Conservation (phyloP, 2,888 invertebrate species). For the Melinaea marsaeus region DNA sequence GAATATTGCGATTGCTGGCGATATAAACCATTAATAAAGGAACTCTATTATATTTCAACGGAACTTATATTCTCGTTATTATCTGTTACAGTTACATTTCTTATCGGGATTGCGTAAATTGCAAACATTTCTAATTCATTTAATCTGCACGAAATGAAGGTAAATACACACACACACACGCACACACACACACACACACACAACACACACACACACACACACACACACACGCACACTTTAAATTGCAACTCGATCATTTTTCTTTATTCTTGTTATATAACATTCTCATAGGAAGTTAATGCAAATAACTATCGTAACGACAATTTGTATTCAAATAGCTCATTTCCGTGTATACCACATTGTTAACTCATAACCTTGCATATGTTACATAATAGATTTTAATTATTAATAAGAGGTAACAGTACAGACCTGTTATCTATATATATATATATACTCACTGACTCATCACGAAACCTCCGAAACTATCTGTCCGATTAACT, state of each 20-base stretch:
- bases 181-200: no score
- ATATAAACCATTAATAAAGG: conserved; percentile 20
- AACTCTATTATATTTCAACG: conserved; percentile 3
- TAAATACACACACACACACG: neutral
- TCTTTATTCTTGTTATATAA: conserved; percentile 14
- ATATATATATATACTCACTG: neutral
- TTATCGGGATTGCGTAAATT: conserved; percentile 1
- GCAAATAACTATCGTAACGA: conserved; percentile 24
- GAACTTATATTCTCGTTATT: neutral
- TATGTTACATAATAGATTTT: conserved; percentile 3
- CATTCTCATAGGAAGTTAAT: conserved; percentile 27
- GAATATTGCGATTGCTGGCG: conserved; percentile 19
- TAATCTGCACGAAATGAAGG: neutral
- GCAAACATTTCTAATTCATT: neutral
- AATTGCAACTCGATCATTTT: conserved; percentile 23
- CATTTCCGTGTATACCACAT: conserved; percentile 10
- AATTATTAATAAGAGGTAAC: neutral
- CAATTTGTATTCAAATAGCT: conserved; percentile 17
- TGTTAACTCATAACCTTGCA: neutral
- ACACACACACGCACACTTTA: neutral
- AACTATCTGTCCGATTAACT: no score
- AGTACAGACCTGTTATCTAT: conserved; percentile 3
- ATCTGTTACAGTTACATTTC: neutral
- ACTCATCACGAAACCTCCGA: no score
- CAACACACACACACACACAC: no score